Conservation (phyloP, 2,888 invertebrate genomes). For the Melipona bicolor region DNA sequence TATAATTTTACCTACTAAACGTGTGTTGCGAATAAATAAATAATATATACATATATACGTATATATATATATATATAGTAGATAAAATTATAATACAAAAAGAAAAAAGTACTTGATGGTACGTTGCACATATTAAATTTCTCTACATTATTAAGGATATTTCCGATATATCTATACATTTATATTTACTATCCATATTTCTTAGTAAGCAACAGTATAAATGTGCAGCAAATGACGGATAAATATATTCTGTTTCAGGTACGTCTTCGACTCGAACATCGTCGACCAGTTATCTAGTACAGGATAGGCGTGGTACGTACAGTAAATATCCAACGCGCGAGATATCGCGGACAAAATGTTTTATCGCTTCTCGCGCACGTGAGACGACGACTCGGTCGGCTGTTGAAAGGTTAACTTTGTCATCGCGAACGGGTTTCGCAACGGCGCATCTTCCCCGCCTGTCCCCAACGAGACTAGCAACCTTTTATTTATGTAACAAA, state of each 20-base stretch:
- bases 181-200: too few species aligned
- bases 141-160: too few species aligned
- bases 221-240: not conserved
- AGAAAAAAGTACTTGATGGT: too few species aligned
- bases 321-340: not conserved
- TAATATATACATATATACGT: too few species aligned
- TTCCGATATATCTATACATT: too few species aligned
- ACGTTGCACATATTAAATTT: too few species aligned
- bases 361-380: not conserved
- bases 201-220: not conserved
- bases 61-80: too few species aligned
- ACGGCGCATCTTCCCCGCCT: not conserved
- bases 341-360: not conserved
- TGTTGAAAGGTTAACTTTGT: not conserved
- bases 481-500: conserved; percentile 38
- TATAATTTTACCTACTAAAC: too few species aligned
- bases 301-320: conserved; percentile 4
- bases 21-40: too few species aligned
- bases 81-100: too few species aligned
- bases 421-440: not conserved
- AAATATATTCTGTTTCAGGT: not conserved
- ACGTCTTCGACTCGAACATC: not conserved
- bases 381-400: not conserved
- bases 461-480: too few species aligned
- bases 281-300: not conserved